Percentiles rank a stretch among this genome's conserved stretches.
These are phyloP conservation scores for Paguma larvata DNA, from an alignment of 2,797 vertebrate species.

Conservation along the genomic window DNA sequence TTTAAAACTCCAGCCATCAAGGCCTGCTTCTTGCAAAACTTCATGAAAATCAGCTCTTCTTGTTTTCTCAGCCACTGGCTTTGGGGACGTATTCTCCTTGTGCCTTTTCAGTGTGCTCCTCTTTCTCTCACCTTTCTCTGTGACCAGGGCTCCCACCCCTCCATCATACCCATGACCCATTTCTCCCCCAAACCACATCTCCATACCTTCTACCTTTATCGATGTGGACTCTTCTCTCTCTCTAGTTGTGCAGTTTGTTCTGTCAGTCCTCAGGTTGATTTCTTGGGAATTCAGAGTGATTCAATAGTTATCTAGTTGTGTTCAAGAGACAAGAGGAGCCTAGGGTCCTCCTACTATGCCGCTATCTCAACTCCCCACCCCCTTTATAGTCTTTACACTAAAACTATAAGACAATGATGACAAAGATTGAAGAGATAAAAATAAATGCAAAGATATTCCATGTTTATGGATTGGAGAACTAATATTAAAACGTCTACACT, in stretches of 20 bases:
- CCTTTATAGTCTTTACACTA: not conserved
- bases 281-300: not conserved
- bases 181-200: not conserved
- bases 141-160: not conserved
- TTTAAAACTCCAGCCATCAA: not conserved
- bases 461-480: not conserved
- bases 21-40: not conserved
- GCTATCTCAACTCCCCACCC: not conserved
- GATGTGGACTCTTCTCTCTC: not conserved
- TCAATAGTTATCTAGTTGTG: not conserved
- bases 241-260: not conserved
- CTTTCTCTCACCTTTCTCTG: not conserved
- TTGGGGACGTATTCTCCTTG: not conserved
- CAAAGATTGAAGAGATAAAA: not conserved
- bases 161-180: not conserved
- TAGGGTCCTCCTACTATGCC: not conserved
- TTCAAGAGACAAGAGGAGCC: not conserved
- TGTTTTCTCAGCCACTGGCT: not conserved
- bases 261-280: not conserved
- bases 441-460: not conserved
- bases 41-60: not conserved
- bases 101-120: not conserved
- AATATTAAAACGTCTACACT: not conserved
- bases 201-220: not conserved
- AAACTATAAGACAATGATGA: not conserved